Base-by-base conservation (phyloP, 2,113 vertebrate species). In the Illadopsis cleaveri region DNA sequence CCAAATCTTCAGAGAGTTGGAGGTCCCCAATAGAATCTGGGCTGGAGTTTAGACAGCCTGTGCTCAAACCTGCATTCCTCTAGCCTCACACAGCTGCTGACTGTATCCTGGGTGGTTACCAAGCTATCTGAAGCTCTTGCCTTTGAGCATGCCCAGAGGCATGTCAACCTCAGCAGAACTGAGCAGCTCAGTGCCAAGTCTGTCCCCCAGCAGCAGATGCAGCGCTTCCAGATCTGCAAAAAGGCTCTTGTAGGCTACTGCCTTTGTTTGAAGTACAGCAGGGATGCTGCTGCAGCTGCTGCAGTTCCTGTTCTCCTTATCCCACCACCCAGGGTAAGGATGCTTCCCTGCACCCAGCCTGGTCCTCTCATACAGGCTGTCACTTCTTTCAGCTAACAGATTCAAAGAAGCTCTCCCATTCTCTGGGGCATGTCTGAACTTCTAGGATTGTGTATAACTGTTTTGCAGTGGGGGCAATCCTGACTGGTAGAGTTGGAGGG, bases 401-500 rank as follows among this genome's bases (percentile, higher is more conserved):
- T 40, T 45, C 25, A 51, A 51, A 77, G 24, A 40, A 33, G 30
- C 8, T 78, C n/a, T 64, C 24, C 37, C 44, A 5, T 56, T 68
- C 61, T 68, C 78, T 19, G 12, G 42, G 10, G 28, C n/a, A 28
- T 15, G 11, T 44, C 40, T 2, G 1, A 44, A 22, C 35, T 70
- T 56, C 22, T 25, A 57, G 69, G 14, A 15, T 13, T 35, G 9
- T 42, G 21, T 50, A 0, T n/a, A 70, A 50, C 12, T 54, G 22
- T 27, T 76, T 76, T 88, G 40, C 62, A 60, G 27, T 5, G 35
- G 23, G 11, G 62, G 25, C 68, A 66, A 13, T 56, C 72, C 51
- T 1, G 1, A 44, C 47, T 50, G 0, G 0, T 22, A 38, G 14
- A 48, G 53, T 9, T 83, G 50, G 25, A 82, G 14, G 50, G 27